Evolutionary conservation across 2,797 vertebrate genomes (phyloP), one percentile per base, ranked within the genome.

Genomic region (Phrynocephalus forsythii): DNA sequence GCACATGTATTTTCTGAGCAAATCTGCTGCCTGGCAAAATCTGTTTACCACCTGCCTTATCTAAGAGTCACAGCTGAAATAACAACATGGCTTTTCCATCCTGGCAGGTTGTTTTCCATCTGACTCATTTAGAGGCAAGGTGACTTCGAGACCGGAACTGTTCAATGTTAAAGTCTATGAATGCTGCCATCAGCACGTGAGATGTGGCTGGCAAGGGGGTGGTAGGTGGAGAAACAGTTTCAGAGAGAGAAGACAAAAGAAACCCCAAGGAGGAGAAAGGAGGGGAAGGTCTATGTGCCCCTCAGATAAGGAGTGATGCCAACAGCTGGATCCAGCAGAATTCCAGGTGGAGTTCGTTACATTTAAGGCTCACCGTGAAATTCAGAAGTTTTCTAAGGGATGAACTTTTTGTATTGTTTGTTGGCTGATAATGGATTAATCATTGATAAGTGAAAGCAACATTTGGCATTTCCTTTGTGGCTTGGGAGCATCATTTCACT

Each of bases 31-130:
- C 91, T 79, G 38, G 63, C 87, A 91, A 91, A 88, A 93, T 95
- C 90, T 95, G 92, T 96, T 95, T 95, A 95, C 93, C 88, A 91
- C 88, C 85, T 93, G 86, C 91, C 91, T 95, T 96, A 95, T 95
- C 94, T 93, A 78, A 66, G 82, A 93, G 84, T 79, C 92, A 91
- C 93, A 93, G 93, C 91, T 94, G 91, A 94, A 95, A 94, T 93
- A 95, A 88, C 91, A 92, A 90, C 88, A 88, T 69, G 18, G 83
- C 81, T 89, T 94, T 94, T 94, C 90, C 90, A 83, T 93, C 84
- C 79, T 82, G 85, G 71, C 5, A n/a, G 83, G 80, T 92, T 91
- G 72, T 72, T 91, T 84, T 93, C 94, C 90, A 91, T 92, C 66
- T 6, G 56, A 50, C 82, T 95, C 88, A 92, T 94, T 94, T 93